Conservation (phyloP, 2,113 vertebrate species). For the Stegastes partitus region DNA sequence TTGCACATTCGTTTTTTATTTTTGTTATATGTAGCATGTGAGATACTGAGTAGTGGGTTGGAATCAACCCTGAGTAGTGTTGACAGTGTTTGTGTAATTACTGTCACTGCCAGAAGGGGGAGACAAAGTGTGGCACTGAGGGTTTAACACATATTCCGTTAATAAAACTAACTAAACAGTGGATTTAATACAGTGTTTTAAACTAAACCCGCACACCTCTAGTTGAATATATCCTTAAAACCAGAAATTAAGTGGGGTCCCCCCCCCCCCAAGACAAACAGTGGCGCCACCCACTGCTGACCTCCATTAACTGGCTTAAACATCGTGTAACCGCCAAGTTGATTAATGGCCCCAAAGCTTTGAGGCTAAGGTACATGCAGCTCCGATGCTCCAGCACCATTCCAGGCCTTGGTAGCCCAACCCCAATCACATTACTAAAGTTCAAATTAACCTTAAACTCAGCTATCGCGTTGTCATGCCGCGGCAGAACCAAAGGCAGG, state of each 20-base stretch:
- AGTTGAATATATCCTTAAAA: too few species aligned
- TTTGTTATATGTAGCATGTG: too few species aligned
- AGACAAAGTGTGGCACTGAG: too few species aligned
- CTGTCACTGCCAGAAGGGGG: too few species aligned
- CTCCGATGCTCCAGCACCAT: neutral
- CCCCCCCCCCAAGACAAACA: too few species aligned
- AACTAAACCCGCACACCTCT: neutral
- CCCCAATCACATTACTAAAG: neutral
- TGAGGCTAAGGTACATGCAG: neutral
- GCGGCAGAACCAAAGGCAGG: neutral
- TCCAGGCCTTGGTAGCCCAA: neutral
- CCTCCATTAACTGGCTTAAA: neutral
- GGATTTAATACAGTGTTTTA: neutral
- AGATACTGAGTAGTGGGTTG: too few species aligned
- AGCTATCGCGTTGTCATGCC: neutral
- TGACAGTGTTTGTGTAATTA: too few species aligned
- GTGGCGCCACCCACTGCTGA: neutral
- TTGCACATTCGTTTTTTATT: too few species aligned
- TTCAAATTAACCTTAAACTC: neutral
- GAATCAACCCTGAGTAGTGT: too few species aligned
- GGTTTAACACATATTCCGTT: too few species aligned
- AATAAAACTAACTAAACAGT: too few species aligned
- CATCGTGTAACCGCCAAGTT: neutral
- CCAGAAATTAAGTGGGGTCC: too few species aligned
- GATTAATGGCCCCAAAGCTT: slow-evolving; percentile 4